A percentile compares a stretch with the other conserved stretches of the same genome.
Evolutionary conservation across 2,797 vertebrate genomes (phyloP).

Genomic region (Fistularia tabacaria): DNA sequence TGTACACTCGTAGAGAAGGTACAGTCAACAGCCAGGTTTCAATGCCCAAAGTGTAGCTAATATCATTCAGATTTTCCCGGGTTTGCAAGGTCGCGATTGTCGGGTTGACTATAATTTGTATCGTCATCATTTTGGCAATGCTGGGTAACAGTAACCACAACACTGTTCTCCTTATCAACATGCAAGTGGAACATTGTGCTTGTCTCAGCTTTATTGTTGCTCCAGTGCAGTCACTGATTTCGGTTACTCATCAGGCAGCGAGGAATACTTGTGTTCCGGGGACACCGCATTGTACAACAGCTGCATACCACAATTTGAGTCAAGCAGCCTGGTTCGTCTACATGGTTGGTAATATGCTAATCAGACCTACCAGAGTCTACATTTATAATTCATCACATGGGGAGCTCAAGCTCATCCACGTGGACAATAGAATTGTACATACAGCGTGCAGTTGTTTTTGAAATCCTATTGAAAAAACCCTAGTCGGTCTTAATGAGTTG

Average conservation of each 20-base stretch:
- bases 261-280: background rate
- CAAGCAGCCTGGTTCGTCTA: constrained; percentile 3
- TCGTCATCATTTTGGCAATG: constrained; percentile 32
- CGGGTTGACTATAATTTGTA: constrained; percentile 11
- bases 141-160: constrained; percentile 65
- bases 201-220: constrained; percentile 16
- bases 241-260: constrained; percentile 6
- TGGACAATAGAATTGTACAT: constrained; percentile 8
- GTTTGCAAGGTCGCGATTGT: constrained; percentile 4
- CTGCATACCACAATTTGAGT: constrained; percentile 4
- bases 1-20: too few relatives aligned
- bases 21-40: background rate
- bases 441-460: constrained; percentile 6
- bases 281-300: background rate
- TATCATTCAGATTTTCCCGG: background rate
- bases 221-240: constrained; percentile 14
- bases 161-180: constrained; percentile 37
- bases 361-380: constrained; percentile 1
- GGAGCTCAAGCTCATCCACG: constrained; percentile 16
- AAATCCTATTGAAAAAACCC: background rate
- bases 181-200: constrained; percentile 22
- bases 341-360: constrained; percentile 1
- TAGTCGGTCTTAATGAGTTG: background rate
- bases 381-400: constrained; percentile 38
- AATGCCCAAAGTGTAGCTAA: background rate